Conservation (phyloP, 2,113 vertebrate genomes). For the Ceuthmochares aereus region DNA sequence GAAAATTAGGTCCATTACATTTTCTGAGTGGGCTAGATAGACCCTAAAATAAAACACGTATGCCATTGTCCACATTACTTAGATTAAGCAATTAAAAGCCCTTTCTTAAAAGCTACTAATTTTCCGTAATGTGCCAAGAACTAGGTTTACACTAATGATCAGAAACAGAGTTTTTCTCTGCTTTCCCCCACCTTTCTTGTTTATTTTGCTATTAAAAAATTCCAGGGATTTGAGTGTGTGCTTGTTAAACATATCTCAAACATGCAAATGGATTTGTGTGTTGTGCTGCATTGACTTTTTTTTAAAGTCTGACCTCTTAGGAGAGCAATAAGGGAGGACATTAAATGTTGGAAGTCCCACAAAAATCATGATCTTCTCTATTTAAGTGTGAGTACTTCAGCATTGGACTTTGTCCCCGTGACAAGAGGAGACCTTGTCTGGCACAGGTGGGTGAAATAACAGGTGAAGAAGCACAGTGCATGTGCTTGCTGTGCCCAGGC, state of each 20-base stretch:
- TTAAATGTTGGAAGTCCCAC: not conserved
- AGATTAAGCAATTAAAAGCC: constrained; percentile 86
- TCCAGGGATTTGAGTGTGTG: not conserved
- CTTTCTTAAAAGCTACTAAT: constrained; percentile 81
- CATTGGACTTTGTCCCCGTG: not conserved
- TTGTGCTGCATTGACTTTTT: not conserved
- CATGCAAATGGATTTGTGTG: not conserved
- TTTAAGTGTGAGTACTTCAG: not conserved
- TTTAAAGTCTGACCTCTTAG: not conserved
- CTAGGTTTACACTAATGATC: constrained; percentile 68
- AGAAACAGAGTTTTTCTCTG: constrained; percentile 1
- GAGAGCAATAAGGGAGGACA: not conserved
- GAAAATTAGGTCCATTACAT: constrained; percentile 88
- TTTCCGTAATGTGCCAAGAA: constrained; percentile 70
- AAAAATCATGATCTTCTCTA: not conserved
- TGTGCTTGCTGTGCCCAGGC: not conserved
- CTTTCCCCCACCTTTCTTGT: constrained; percentile 28
- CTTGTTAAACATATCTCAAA: not conserved
- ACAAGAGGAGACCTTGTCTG: not conserved
- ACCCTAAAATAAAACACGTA: constrained; percentile 86
- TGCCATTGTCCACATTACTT: constrained; percentile 81
- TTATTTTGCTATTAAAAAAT: constrained; percentile 48
- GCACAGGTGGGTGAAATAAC: not conserved
- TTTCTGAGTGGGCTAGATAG: constrained; percentile 83
- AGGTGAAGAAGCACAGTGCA: not conserved